Conservation (phyloP, 2,888 invertebrate species). For the Blastobasis adustella region DNA sequence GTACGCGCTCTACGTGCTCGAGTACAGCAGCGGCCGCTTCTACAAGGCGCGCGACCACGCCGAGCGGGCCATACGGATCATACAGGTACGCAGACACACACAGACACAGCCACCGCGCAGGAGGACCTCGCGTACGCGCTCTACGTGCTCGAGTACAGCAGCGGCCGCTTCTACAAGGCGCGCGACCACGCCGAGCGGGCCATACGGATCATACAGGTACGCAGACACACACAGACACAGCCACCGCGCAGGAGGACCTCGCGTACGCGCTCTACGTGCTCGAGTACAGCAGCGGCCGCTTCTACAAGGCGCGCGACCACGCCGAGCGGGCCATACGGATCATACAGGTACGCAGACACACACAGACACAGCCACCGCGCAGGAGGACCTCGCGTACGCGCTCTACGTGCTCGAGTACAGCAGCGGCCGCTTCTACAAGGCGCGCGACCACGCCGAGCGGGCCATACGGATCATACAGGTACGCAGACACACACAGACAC, state of each 20-base stretch:
- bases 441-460: constrained; percentile 87
- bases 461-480: constrained; percentile 87
- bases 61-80: constrained; percentile 86
- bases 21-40: constrained; percentile 93
- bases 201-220: constrained; percentile 83
- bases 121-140: constrained; percentile 95
- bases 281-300: constrained; percentile 92
- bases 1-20: constrained; percentile 93
- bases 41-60: constrained; percentile 87
- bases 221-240: constrained; percentile 34
- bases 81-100: constrained; percentile 64
- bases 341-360: constrained; percentile 70
- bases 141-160: constrained; percentile 93
- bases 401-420: constrained; percentile 94
- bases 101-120: constrained; percentile 81
- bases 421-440: constrained; percentile 88
- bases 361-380: constrained; percentile 78
- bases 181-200: constrained; percentile 89
- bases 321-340: constrained; percentile 88
- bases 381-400: constrained; percentile 95
- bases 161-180: constrained; percentile 88
- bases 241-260: constrained; percentile 92
- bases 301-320: constrained; percentile 87
- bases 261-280: constrained; percentile 95
- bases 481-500: not conserved